These are phyloP conservation scores for Drosophila austrosaltans DNA, from an alignment of 2,888 invertebrate species.

Conservation along the genomic window DNA sequence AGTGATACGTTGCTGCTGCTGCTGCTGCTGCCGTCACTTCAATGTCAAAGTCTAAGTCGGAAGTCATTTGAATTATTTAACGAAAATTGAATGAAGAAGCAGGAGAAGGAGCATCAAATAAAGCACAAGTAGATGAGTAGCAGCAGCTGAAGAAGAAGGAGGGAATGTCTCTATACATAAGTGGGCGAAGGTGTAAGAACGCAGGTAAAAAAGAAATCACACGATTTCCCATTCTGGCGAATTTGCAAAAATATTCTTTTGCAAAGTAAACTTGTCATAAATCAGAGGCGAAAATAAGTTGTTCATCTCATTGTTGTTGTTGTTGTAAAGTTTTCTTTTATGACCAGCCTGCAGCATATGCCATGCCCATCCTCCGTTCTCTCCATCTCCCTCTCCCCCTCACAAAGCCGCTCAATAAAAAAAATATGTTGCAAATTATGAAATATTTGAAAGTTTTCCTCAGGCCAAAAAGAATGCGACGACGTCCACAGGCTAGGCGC, in stretches of 20 bases:
- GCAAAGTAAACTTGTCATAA: constrained; percentile 10
- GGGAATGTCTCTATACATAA: background rate
- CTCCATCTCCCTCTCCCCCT: background rate
- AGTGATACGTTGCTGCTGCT: background rate
- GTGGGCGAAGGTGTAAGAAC: background rate
- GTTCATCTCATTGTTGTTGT: background rate
- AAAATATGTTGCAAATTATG: constrained; percentile 76
- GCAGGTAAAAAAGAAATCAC: constrained; percentile 1
- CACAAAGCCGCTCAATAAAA: constrained; percentile 44
- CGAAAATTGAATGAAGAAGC: constrained; percentile 26
- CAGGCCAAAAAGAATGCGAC: constrained; percentile 34
- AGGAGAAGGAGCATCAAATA: constrained; percentile 5
- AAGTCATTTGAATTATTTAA: constrained; percentile 76
- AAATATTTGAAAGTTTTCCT: constrained; percentile 71
- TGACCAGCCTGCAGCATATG: constrained; percentile 58
- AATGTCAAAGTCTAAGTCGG: constrained; percentile 69
- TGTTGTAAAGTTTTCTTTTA: constrained; percentile 3
- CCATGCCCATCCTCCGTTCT: constrained; percentile 27
- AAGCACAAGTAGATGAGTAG: constrained; percentile 17
- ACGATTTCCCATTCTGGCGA: background rate
- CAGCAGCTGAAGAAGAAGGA: background rate
- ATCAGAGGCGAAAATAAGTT: constrained; percentile 11
- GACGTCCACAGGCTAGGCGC: constrained; percentile 24
- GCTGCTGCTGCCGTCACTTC: constrained; percentile 12
- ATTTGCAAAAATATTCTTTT: constrained; percentile 6